Conservation (phyloP, 2,888 invertebrate genomes). For the Nomada hirtipes region DNA sequence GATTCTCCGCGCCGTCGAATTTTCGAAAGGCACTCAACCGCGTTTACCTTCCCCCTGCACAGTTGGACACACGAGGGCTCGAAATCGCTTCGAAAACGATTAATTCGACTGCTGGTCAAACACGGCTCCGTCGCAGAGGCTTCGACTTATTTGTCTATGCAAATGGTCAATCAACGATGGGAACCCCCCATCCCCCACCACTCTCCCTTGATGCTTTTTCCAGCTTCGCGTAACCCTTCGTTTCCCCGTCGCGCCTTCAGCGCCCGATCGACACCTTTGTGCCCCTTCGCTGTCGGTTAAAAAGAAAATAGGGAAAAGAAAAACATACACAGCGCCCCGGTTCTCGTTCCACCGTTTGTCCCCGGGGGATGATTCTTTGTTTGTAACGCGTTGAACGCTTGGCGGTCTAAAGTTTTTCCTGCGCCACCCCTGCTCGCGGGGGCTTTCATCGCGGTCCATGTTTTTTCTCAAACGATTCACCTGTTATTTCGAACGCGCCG, state of each 20-base stretch:
- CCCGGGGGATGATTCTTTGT: neutral
- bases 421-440: too few species aligned
- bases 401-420: too few species aligned
- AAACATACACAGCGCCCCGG: neutral
- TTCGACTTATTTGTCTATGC: conserved; percentile 83
- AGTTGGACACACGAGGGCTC: conserved; percentile 51
- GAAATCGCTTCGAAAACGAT: conserved; percentile 75
- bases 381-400: too few species aligned
- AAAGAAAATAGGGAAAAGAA: neutral
- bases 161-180: conserved; percentile 81
- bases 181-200: neutral
- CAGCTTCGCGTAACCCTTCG: conserved; percentile 39
- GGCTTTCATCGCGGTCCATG: too few species aligned
- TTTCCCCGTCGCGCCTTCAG: conserved; percentile 27
- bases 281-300: neutral
- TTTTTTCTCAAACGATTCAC: too few species aligned
- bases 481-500: too few species aligned
- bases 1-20: conserved; percentile 33
- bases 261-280: neutral
- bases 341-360: neutral
- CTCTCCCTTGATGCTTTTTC: conserved; percentile 12
- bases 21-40: conserved; percentile 48
- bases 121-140: conserved; percentile 73
- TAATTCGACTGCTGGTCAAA: conserved; percentile 70
- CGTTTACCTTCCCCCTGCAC: conserved; percentile 55